Evolutionary conservation across 2,113 vertebrate species (phyloP).

Genomic region (Oryzias curvinotus): DNA sequence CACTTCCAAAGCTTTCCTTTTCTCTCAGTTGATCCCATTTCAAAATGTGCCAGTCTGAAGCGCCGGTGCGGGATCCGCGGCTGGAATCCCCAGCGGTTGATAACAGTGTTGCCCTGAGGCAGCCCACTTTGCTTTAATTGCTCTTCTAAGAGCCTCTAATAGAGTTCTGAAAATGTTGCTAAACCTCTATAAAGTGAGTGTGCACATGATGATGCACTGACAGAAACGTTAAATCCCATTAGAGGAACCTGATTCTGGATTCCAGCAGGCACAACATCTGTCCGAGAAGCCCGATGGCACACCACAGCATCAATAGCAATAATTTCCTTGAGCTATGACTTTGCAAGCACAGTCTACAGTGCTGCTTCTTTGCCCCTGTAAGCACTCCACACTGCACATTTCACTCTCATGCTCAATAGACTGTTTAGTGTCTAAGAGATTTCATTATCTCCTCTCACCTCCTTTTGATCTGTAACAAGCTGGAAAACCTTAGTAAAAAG

Average conservation of each 20-base stretch:
- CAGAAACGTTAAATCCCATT: constrained; percentile 4
- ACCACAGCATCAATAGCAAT: constrained; percentile 9
- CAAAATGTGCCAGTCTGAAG: constrained; percentile 66
- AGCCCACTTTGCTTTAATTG: constrained; percentile 42
- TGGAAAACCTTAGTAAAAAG: constrained; percentile 44
- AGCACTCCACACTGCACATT: neutral
- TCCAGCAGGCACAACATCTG: constrained; percentile 39
- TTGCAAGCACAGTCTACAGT: constrained; percentile 1
- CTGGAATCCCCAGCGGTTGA: constrained; percentile 37
- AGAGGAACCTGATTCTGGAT: constrained; percentile 6
- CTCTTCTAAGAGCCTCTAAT: constrained; percentile 41
- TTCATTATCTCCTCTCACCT: constrained; percentile 35
- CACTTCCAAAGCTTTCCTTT: constrained; percentile 24
- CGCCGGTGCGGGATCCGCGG: constrained; percentile 35
- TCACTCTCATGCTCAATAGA: constrained; percentile 12
- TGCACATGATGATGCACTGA: neutral
- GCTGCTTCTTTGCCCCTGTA: too few species aligned
- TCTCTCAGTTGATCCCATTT: constrained; percentile 48
- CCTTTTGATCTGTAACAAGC: constrained; percentile 31
- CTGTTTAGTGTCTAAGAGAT: constrained; percentile 19
- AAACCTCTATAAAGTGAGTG: constrained; percentile 2
- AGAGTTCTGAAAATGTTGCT: constrained; percentile 26
- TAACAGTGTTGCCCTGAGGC: constrained; percentile 24
- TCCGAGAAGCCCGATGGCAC: neutral
- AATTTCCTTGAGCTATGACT: neutral